Conservation (phyloP, 2,797 vertebrate species). For the Sebastes hubbsi region DNA sequence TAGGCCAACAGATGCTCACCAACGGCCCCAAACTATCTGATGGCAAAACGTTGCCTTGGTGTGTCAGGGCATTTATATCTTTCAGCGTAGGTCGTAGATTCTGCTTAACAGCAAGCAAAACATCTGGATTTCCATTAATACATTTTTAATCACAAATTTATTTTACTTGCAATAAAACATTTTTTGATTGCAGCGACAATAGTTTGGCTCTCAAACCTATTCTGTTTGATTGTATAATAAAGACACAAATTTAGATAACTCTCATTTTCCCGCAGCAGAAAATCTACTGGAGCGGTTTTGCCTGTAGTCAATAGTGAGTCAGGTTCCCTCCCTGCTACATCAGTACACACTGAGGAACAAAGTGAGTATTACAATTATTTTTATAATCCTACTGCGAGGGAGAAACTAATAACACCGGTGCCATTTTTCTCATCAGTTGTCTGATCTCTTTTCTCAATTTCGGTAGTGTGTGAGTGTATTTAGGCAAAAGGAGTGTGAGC, state of each 20-base stretch:
- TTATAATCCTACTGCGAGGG: background rate
- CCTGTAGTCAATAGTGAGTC: constrained; percentile 19
- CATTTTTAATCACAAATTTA: too few species aligned
- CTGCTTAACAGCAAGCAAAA: too few species aligned
- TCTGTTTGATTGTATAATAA: too few species aligned
- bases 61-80: too few species aligned
- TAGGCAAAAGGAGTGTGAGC: constrained; percentile 26
- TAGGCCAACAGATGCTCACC: too few species aligned
- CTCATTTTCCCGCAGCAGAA: constrained; percentile 9
- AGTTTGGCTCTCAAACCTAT: too few species aligned
- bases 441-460: constrained; percentile 13
- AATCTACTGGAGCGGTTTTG: constrained; percentile 17
- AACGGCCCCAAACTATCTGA: too few species aligned
- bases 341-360: constrained; percentile 26
- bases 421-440: constrained; percentile 15
- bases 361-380: background rate
- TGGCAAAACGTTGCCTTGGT: too few species aligned
- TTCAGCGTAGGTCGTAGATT: too few species aligned
- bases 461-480: constrained; percentile 12
- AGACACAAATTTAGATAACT: constrained; percentile 15
- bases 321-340: constrained; percentile 16
- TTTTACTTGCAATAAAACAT: too few species aligned
- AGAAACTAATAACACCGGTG: constrained; percentile 15
- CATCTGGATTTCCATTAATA: too few species aligned
- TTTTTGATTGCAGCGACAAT: too few species aligned